Evolutionary conservation across 1,140 invertebrate species (phyloP), one percentile per base, ranked within the genome.

Genomic region (Coptotermes formosanus): DNA sequence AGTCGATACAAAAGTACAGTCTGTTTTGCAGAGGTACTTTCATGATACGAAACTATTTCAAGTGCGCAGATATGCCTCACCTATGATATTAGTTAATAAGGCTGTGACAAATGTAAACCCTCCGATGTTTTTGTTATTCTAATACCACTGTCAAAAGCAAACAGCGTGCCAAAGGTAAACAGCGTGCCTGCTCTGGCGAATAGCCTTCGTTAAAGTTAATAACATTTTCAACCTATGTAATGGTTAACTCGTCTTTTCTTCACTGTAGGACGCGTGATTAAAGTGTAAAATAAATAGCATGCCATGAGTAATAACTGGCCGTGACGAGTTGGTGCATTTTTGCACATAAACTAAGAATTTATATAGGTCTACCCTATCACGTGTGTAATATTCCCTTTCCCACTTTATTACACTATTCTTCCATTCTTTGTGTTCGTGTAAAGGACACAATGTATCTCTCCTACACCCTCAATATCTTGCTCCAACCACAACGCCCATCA

Each of bases 211-310:
- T 30, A n/a, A 75, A 75, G n/a, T 75, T 75, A 75, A 75, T 75
- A 75, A 75, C 25, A 75, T 75, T 75, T 75, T 30, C 64, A 75
- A n/a, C n/a, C 64, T 30, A 75, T 75, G 64, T 75, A 75, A 75
- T 75, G n/a, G 64, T 75, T 75, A 75, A 75, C 64, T 75, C 2
- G 2, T 6, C 59, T 19, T 9, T 55, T 8, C 64, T 11, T 3
- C 16, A 16, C 64, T 25, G n/a, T 14, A 30, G 19, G 14, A 9
- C 64, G 2, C 3, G n/a, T 9, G n/a, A 64, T n/a, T 25, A 30
- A 30, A n/a, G n/a, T 75, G 30, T 30, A 75, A 30, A 75, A 75
- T 75, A 75, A 75, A 75, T 16, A 75, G 6, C 14, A 64, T 64
- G 7, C 25, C 25, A 16, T 30, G 30, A n/a, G 14, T 75, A 75